Base-by-base conservation (phyloP, 2,113 vertebrate species). In the Gnathonemus longibarbis region DNA sequence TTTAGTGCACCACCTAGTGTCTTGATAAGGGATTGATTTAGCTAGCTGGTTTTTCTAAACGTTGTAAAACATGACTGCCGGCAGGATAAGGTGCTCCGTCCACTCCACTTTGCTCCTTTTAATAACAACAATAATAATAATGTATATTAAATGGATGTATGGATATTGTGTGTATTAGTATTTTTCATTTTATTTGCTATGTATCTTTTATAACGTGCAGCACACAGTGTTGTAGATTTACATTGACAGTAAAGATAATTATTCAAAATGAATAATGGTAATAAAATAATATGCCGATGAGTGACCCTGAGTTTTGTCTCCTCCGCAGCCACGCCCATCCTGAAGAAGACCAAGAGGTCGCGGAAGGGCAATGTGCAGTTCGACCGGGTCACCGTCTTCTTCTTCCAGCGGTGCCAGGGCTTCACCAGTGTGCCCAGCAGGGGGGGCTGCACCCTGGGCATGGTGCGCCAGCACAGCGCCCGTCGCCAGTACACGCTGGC, bases 391-490 rank as follows among this genome's bases (percentile, higher is more conserved):
- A 96, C 95, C 0, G 98, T 97, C 91, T 98, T 97, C 94, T 97
- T 97, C 92, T 99, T 99, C 94, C 96, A 95, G 0, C 96, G 97
- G 91, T 98, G 98, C 94, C 98, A 99, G 94, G 98, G 98, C 84
- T 99, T 98, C 95, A 98, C 95, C 74, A 97, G 97, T 0, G 97
- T 98, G 93, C 97, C 98, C 15, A 97, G 98, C 91, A 96, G 94
- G 0, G 98, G 98, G 0, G 98, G 97, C 48, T 97, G 97, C 80
- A 98, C 97, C 8, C 94, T 99, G 93, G 98, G 98, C 17, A 99
- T 99, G 98, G 94, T 93, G 85, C 92, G 89, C n/a, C 95, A 92
- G 74, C 98, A 99, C 94, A 96, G 93, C 88, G 89, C 93, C 91
- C 94, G 95, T 89, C 93, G 92, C 42, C 97, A 93, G 66, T 99